Percentiles rank a stretch among this genome's conserved stretches.
These are phyloP conservation scores for Notechis scutatus DNA, from an alignment of 2,113 vertebrate species.

Conservation along the genomic window DNA sequence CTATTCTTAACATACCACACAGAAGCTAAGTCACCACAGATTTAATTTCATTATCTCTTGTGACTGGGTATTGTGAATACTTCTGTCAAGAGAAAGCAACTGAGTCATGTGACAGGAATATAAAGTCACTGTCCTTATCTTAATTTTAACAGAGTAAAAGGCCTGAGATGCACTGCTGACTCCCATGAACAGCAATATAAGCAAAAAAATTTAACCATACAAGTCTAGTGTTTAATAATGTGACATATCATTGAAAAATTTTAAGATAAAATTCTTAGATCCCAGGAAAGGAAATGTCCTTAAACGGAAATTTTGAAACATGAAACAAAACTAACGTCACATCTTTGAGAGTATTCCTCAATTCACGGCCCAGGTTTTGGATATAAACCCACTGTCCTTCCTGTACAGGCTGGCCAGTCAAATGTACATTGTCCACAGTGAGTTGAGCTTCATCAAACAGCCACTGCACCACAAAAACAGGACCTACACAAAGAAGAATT, in stretches of 20 bases:
- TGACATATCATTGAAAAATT: background rate
- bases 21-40: background rate
- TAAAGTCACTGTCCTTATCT: background rate
- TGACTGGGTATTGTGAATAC: background rate
- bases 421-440: conserved; percentile 93
- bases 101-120: background rate
- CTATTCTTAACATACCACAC: too few relatives aligned
- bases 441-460: conserved; percentile 96
- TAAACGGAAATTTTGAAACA: background rate
- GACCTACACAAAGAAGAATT: conserved; percentile 68
- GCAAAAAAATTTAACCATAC: background rate
- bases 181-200: background rate
- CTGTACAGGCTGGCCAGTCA: conserved; percentile 93
- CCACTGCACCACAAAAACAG: conserved; percentile 97
- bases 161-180: background rate
- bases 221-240: background rate
- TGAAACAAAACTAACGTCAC: conserved; percentile 84
- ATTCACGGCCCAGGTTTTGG: conserved; percentile 89
- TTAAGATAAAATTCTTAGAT: background rate
- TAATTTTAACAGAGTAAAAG: background rate
- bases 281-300: background rate
- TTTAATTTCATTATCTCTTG: background rate
- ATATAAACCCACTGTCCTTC: conserved; percentile 98
- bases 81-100: background rate
- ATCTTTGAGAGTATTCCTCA: conserved; percentile 91